Evolutionary conservation across 1,140 invertebrate species (phyloP).

Genomic region (Euura lappo): DNA sequence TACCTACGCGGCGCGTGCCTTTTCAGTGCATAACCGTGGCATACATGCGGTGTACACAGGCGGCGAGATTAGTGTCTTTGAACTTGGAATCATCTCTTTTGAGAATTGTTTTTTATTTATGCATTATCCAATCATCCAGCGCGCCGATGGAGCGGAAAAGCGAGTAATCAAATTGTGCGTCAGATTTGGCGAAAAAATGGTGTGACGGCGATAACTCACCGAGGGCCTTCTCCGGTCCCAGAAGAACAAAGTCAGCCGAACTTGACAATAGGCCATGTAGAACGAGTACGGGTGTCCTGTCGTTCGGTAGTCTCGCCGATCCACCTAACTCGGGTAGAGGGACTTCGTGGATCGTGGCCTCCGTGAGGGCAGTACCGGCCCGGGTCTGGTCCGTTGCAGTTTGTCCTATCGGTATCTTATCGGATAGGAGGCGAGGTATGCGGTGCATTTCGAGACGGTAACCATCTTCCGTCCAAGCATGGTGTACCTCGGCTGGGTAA

Average conservation of each 20-base stretch:
- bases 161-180: conserved; percentile 26
- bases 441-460: conserved; percentile 75
- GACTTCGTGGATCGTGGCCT: neutral
- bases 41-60: too few species aligned
- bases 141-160: conserved; percentile 76
- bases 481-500: conserved; percentile 71
- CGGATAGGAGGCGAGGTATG: conserved; percentile 57
- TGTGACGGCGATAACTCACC: conserved; percentile 50
- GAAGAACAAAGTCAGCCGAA: conserved; percentile 77
- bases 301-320: conserved; percentile 8
- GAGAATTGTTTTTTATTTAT: too few species aligned
- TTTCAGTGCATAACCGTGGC: too few species aligned
- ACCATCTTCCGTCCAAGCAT: conserved; percentile 71
- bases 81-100: too few species aligned
- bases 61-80: too few species aligned
- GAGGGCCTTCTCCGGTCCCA: conserved; percentile 69
- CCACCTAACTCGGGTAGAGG: neutral
- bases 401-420: neutral
- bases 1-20: too few species aligned
- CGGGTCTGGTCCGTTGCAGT: neutral
- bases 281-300: conserved; percentile 66
- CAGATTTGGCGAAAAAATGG: too few species aligned
- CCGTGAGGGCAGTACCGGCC: neutral
- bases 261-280: conserved; percentile 79
- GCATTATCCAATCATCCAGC: conserved; percentile 71